phyloP scores from a whole-genome alignment of 2,888 invertebrate genomes.

The Branchinecta sandiegonensis region DNA sequence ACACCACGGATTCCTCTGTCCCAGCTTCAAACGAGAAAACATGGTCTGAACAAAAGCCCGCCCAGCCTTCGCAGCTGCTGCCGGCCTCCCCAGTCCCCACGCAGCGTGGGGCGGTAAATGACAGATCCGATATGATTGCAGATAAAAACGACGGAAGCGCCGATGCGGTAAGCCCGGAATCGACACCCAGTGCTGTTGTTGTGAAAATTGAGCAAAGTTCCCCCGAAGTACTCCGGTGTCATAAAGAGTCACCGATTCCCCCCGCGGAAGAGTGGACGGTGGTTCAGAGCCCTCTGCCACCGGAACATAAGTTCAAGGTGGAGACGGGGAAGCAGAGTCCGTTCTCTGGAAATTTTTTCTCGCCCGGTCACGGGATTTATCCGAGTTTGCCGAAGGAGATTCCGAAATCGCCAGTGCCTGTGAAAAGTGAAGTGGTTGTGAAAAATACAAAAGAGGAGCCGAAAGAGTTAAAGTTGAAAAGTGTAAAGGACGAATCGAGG shows the following conservation, averaged over 20 bases:
- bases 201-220: background rate
- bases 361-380: constrained; percentile 1
- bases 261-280: background rate
- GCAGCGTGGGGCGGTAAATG: constrained; percentile 4
- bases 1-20: background rate
- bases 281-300: background rate
- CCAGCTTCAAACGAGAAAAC: background rate
- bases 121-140: background rate
- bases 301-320: background rate
- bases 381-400: background rate
- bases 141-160: background rate
- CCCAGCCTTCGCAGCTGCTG: background rate
- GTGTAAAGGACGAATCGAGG: constrained; percentile 2
- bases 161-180: background rate
- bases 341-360: background rate
- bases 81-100: background rate
- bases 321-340: constrained; percentile 15
- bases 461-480: background rate
- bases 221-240: background rate
- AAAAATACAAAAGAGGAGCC: background rate
- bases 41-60: background rate
- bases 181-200: background rate
- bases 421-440: background rate
- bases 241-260: background rate
- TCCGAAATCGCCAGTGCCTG: background rate